Base-by-base conservation (phyloP, 2,113 vertebrate species). In the Elephas maximus region DNA sequence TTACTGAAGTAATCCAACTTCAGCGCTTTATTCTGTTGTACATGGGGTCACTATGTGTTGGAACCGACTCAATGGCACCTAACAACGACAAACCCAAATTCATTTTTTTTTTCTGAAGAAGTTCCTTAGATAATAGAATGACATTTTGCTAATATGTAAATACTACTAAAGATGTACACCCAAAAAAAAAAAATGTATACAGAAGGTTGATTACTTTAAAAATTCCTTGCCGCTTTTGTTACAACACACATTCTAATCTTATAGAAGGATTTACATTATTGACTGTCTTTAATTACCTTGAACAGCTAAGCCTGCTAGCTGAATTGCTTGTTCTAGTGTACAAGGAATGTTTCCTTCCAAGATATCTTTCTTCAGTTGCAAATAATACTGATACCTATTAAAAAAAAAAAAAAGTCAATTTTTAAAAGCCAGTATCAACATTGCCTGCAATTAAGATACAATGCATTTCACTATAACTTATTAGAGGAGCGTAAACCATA, bases 371-470 rank as follows among this genome's bases (percentile, higher is more conserved):
- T 99, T 99, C 97, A 99, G 97, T 90, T 99, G 99, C 60, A 99
- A 98, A 96, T 99, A 99, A 99, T 99, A 99, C 99, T 99, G 99
- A 99, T 99, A 99, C 98, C 99, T 99, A 98, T 74, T 33, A 4
- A 67, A 67, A 67, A 85, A 23, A 21, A 81, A 80, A n/a, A 84
- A 94, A 96, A 10, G 71, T 96, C 65, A 91, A 73, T 91, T 93
- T 87, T 37, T 62, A 71, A 89, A 92, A 93, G 90, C 88, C 44
- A 96, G 9, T 91, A 33, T 91, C 45, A 33, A 10, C 79, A 86
- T 69, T 73, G 90, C 53, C 65, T 80, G 41, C 17, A n/a, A 57
- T 41, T 44, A 20, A 93, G 57, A 95, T 23, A 74, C 24, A 67
- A 83, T 44, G 37, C 23, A 83, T 93, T 93, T 95, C 44, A 95